Percentiles rank a stretch among this genome's conserved stretches.
Conservation (phyloP, 1,140 invertebrate species). For the Chrysopa pallens region DNA sequence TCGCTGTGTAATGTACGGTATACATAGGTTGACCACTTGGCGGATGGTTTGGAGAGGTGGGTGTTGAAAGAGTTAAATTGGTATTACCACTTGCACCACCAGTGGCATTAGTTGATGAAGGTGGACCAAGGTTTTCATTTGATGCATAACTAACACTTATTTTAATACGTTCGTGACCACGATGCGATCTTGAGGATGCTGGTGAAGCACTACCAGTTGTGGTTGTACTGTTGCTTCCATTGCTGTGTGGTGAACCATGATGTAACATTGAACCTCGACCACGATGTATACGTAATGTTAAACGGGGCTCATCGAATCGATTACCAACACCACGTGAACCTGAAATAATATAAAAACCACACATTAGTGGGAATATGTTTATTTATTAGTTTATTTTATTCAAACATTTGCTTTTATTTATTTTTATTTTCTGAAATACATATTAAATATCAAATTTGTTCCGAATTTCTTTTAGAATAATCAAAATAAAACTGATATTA, state of each 20-base stretch:
- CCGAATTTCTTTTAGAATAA: too few species aligned
- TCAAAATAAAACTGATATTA: too few species aligned
- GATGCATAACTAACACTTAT: constrained; percentile 70
- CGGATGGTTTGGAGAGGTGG: constrained; percentile 19
- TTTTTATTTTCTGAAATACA: too few species aligned
- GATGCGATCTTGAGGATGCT: constrained; percentile 16
- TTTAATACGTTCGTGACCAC: constrained; percentile 54
- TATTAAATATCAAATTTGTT: too few species aligned
- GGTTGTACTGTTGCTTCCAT: constrained; percentile 34
- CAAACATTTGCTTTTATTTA: too few species aligned
- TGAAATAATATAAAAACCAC: too few species aligned
- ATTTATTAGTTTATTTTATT: too few species aligned
- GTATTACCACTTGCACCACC: constrained; percentile 7
- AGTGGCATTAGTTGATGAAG: constrained; percentile 13
- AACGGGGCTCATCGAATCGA: constrained; percentile 66
- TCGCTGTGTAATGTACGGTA: constrained; percentile 37
- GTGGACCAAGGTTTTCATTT: constrained; percentile 44
- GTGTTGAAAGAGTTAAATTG: constrained; percentile 6
- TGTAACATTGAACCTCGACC: constrained; percentile 41
- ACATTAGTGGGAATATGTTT: too few species aligned
- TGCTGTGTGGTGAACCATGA: constrained; percentile 36
- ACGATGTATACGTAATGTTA: constrained; percentile 82
- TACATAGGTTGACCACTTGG: constrained; percentile 26
- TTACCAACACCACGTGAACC: constrained; percentile 29
- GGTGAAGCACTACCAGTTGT: constrained; percentile 33